Base-by-base conservation (phyloP, 2,113 vertebrate species). In the Rhodinocichla rosea region DNA sequence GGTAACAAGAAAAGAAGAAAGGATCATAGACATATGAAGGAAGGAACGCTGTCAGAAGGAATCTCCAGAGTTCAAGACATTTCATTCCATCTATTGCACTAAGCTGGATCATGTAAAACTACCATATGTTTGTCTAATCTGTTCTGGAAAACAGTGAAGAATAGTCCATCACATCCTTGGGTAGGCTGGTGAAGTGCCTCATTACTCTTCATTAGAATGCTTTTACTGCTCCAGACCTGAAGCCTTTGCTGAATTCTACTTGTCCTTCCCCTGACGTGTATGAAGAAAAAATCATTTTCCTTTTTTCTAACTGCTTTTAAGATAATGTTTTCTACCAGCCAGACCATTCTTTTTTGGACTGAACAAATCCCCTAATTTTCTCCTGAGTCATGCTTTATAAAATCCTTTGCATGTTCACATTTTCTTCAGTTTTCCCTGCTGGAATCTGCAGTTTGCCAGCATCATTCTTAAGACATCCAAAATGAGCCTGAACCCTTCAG, bases 191-290 rank as follows among this genome's bases (percentile, higher is more conserved):
- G 89, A 94, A 92, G 81, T 87, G 89, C 49, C 91, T 96, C 92
- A 95, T 92, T 95, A 92, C 74, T 95, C 92, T 92, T 95, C 73
- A 94, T 96, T 92, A 95, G 77, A 92, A 89, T 2, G 26, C 74
- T 94, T 95, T 91, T 89, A 84, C 60, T 80, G 49, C 50, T 77
- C 15, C 88, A 81, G 67, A 89, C 32, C 52, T 40, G 13, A 84
- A 68, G 28, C 19, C 64, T 86, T 88, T 89, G 10, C n/a, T 68
- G 80, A 76, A 91, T 94, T 83, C 62, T 65, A 56, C 44, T 84
- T 82, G 39, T 64, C 65, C 37, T 94, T 87, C 23, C 60, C 15
- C 4, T 1, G 10, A 3, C 52, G 22, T 59, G 7, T 37, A 10
- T 53, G 57, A 93, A 78, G 55, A 78, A 56, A 10, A 63, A 92